A percentile compares a stretch with the other conserved stretches of the same genome.
phyloP scores from a whole-genome alignment of 2,888 invertebrate genomes.

The Drosophila nigricruria region DNA sequence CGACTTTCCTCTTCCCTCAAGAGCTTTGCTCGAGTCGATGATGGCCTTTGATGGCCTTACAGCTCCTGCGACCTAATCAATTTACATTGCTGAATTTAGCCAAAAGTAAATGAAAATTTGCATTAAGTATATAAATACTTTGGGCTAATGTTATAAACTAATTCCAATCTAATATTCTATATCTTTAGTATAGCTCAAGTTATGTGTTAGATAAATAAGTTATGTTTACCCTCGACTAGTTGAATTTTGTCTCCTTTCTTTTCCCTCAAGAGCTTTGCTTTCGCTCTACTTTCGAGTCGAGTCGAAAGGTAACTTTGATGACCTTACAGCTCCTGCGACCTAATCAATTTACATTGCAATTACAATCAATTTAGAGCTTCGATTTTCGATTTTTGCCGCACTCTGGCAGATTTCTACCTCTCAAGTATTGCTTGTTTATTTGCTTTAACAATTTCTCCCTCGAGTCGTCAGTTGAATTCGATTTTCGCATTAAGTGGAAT shows the following conservation, averaged over 20 bases:
- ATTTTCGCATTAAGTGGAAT: slow-evolving; percentile 12
- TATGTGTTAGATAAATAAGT: too few species aligned
- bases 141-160: too few species aligned
- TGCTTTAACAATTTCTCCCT: neutral
- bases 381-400: neutral
- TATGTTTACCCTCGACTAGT: neutral
- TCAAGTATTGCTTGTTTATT: neutral
- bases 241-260: too few species aligned
- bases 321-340: neutral
- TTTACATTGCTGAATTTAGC: too few species aligned
- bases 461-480: neutral
- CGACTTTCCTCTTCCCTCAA: too few species aligned
- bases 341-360: neutral
- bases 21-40: too few species aligned
- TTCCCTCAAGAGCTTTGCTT: neutral
- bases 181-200: too few species aligned
- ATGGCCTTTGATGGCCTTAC: too few species aligned
- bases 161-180: too few species aligned
- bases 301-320: neutral
- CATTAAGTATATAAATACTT: too few species aligned
- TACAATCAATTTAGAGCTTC: neutral
- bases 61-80: too few species aligned
- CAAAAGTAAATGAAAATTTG: too few species aligned
- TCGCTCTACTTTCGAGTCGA: neutral
- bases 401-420: neutral